These are phyloP conservation scores for Sinocyclocheilus rhinocerous DNA, from an alignment of 2,113 vertebrate genomes.

Conservation along the genomic window DNA sequence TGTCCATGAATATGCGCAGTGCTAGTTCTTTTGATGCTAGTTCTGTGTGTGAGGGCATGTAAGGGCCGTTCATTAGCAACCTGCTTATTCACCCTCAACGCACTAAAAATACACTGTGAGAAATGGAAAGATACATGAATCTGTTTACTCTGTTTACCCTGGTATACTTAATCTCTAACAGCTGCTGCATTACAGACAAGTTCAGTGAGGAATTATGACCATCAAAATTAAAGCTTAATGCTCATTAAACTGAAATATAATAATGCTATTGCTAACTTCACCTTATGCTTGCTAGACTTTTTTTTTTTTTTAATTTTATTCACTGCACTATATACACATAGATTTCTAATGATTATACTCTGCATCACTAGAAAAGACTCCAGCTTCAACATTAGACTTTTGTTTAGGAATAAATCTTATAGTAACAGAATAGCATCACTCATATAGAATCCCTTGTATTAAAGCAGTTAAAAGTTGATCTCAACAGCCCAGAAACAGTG, in stretches of 20 bases:
- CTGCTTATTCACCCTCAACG: background rate
- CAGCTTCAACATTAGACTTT: background rate
- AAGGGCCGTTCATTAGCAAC: background rate
- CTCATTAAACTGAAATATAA: too few relatives aligned
- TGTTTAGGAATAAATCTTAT: background rate
- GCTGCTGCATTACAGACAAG: background rate
- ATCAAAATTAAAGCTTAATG: background rate
- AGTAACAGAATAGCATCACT: background rate
- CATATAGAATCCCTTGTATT: too few relatives aligned
- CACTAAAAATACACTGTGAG: background rate
- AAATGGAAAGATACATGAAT: background rate
- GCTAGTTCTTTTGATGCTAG: background rate
- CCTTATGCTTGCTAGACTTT: too few relatives aligned
- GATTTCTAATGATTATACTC: background rate
- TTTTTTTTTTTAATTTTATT: too few relatives aligned
- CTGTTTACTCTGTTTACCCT: background rate
- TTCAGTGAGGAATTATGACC: background rate
- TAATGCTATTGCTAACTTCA: too few relatives aligned
- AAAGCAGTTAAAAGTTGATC: background rate
- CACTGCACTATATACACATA: too few relatives aligned
- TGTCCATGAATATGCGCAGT: background rate
- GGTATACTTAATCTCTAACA: background rate
- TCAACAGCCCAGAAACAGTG: background rate
- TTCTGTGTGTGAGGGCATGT: background rate
- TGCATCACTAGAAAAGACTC: background rate